Evolutionary conservation across 2,113 vertebrate species (phyloP).

Genomic region (Nycticryphes semicollaris): DNA sequence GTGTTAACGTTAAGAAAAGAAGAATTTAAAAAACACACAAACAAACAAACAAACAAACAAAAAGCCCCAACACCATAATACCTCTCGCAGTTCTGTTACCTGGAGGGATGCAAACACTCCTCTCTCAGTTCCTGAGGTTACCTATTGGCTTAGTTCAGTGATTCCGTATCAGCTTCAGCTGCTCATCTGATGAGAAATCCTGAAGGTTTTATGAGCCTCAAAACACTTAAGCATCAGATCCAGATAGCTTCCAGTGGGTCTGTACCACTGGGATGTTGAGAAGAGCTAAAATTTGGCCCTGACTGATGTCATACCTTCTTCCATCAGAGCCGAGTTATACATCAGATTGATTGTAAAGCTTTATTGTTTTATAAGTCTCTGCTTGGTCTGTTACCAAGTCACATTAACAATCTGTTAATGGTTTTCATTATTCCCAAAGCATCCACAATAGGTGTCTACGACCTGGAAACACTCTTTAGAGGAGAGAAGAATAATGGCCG

Average conservation of each 20-base stretch:
- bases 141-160: not conserved
- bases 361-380: constrained; percentile 68
- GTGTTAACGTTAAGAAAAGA: not conserved
- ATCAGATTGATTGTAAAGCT: constrained; percentile 67
- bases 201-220: not conserved
- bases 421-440: constrained; percentile 68
- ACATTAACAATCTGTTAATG: constrained; percentile 74
- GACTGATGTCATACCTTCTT: not conserved
- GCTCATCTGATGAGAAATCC: not conserved
- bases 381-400: constrained; percentile 65
- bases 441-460: constrained; percentile 57
- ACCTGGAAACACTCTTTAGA: constrained; percentile 63
- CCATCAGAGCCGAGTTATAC: constrained; percentile 52
- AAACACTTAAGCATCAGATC: not conserved
- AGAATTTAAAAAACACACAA: fast-evolving
- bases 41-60: too few species aligned
- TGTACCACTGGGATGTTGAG: not conserved
- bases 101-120: not conserved
- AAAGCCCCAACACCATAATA: not conserved
- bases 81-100: not conserved
- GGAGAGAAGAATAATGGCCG: constrained; percentile 15
- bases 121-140: not conserved
- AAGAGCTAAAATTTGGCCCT: constrained; percentile 3
- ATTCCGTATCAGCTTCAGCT: not conserved
- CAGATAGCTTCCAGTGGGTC: not conserved